Conservation (phyloP, 2,797 vertebrate genomes). For the Melanotaenia trifasciata region DNA sequence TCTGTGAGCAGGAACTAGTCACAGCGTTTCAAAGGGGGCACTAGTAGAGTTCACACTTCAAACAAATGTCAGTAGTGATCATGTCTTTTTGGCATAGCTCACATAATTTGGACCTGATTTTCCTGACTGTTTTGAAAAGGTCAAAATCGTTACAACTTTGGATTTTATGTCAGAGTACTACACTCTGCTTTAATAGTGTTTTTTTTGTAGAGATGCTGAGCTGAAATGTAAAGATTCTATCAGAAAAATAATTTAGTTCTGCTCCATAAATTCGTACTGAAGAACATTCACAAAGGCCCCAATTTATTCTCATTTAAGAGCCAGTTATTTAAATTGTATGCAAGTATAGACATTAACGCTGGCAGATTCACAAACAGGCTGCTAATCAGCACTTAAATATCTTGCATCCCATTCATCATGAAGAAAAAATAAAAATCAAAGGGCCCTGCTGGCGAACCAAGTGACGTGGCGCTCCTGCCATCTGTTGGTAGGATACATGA, state of each 20-base stretch:
- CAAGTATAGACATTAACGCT: slow-evolving; percentile 33
- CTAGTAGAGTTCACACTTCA: slow-evolving; percentile 6
- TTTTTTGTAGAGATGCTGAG: not conserved
- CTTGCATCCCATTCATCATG: slow-evolving; percentile 14
- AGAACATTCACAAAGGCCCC: not conserved
- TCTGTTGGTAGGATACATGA: slow-evolving; percentile 62
- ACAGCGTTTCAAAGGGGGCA: slow-evolving; percentile 2
- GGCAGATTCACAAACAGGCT: slow-evolving; percentile 36
- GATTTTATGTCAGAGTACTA: not conserved
- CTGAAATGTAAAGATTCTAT: slow-evolving; percentile 3
- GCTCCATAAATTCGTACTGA: not conserved
- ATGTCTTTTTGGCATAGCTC: slow-evolving; percentile 18
- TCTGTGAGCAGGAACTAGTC: slow-evolving; percentile 4
- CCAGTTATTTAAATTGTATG: slow-evolving; percentile 22
- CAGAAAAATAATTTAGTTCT: not conserved
- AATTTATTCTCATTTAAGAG: slow-evolving; percentile 15
- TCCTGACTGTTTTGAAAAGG: slow-evolving; percentile 36
- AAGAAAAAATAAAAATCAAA: slow-evolving; percentile 28
- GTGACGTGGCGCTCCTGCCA: slow-evolving; percentile 74
- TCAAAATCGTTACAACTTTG: slow-evolving; percentile 20
- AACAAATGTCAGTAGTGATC: slow-evolving; percentile 27
- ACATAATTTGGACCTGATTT: slow-evolving; percentile 20
- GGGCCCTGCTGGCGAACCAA: not conserved
- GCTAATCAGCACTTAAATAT: slow-evolving; percentile 49
- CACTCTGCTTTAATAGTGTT: not conserved